Percentiles rank a stretch among this genome's conserved stretches.
Evolutionary conservation across 1,140 invertebrate species (phyloP).

Genomic region (Solenopsis invicta): DNA sequence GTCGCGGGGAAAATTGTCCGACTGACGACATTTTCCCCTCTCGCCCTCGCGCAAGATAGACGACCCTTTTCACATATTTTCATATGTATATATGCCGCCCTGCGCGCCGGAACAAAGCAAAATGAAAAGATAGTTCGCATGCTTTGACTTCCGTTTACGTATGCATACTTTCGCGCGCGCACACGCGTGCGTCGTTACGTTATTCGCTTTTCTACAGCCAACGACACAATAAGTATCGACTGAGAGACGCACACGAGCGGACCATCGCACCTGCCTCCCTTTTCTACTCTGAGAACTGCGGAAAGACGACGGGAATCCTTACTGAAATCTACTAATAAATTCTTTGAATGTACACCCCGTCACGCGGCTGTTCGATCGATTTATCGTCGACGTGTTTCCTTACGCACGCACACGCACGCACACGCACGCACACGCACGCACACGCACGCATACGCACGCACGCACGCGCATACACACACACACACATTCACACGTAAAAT

Average conservation of each 20-base stretch:
- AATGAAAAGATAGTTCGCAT: conserved; percentile 86
- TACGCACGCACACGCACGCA: not conserved
- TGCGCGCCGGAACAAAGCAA: conserved; percentile 82
- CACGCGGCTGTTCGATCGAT: conserved; percentile 19
- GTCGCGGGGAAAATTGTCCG: conserved; percentile 52
- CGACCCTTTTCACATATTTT: conserved; percentile 66
- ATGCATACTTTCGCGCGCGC: conserved; percentile 51
- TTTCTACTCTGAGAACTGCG: not conserved
- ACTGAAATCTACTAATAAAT: conserved; percentile 42
- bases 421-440: not conserved
- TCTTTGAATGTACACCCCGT: conserved; percentile 9
- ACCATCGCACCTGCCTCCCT: not conserved
- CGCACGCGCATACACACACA: not conserved
- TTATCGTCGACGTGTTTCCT: not conserved
- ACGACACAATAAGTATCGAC: conserved; percentile 54
- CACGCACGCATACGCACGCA: not conserved
- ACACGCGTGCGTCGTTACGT: conserved; percentile 41
- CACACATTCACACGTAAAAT: not conserved
- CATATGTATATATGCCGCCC: conserved; percentile 58
- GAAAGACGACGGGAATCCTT: conserved; percentile 45
- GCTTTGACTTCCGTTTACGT: conserved; percentile 78
- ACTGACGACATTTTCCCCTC: conserved; percentile 19
- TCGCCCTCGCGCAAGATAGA: conserved; percentile 28
- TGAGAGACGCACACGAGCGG: conserved; percentile 19
- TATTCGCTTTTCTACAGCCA: conserved; percentile 20